Percentiles rank a stretch among this genome's conserved stretches.
These are phyloP conservation scores for Molothrus aeneus DNA, from an alignment of 2,797 vertebrate species.

Conservation along the genomic window DNA sequence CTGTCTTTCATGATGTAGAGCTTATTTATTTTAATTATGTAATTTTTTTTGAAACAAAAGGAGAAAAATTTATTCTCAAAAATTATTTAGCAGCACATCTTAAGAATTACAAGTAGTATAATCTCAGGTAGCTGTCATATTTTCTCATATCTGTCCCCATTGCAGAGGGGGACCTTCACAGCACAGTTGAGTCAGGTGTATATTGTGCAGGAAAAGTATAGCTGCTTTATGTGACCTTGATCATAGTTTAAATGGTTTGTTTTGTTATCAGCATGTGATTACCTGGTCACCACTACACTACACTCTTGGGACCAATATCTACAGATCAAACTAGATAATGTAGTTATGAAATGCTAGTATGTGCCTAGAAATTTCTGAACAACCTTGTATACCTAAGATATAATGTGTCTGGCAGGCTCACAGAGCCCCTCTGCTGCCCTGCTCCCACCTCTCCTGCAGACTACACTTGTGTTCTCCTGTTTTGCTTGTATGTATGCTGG, in stretches of 20 bases:
- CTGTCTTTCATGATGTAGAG: background rate
- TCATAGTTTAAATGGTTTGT: background rate
- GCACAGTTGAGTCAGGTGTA: background rate
- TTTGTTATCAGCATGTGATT: background rate
- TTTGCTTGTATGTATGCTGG: background rate
- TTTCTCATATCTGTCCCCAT: background rate
- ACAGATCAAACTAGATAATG: background rate
- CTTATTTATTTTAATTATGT: background rate
- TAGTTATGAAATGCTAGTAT: background rate
- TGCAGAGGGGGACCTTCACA: background rate
- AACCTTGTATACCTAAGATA: background rate
- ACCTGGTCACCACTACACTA: background rate
- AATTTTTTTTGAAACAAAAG: background rate
- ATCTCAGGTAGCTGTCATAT: background rate
- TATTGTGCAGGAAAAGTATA: background rate
- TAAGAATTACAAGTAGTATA: background rate
- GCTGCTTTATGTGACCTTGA: background rate
- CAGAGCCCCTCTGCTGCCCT: background rate
- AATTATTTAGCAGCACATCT: background rate
- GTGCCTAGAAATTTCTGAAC: background rate
- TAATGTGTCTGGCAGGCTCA: background rate
- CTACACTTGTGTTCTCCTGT: fast-evolving
- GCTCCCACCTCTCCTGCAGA: background rate
- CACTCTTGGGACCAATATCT: background rate
- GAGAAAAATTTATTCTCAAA: background rate